Conservation (phyloP, 1,140 invertebrate genomes). For the Brachionus koreanus region DNA sequence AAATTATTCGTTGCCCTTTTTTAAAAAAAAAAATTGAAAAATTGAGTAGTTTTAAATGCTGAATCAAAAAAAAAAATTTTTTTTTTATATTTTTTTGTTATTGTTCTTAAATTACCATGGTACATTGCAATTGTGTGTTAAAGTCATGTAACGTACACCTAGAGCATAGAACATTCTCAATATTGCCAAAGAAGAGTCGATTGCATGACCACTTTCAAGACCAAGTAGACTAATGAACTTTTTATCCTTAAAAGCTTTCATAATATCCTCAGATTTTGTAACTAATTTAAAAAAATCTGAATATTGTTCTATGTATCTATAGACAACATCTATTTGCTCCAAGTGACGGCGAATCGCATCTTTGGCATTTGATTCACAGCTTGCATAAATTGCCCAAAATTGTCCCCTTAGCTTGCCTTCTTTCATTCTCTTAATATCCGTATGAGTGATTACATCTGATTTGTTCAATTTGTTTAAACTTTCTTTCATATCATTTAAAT, state of each 20-base stretch:
- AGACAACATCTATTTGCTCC: slow-evolving; percentile 80
- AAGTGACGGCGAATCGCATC: slow-evolving; percentile 78
- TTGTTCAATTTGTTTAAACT: neutral
- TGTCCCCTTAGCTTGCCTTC: slow-evolving; percentile 75
- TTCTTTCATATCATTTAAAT: slow-evolving; percentile 33
- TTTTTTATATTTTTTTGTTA: too few species aligned
- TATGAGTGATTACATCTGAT: slow-evolving; percentile 59
- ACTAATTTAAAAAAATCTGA: slow-evolving; percentile 73
- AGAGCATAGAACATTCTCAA: slow-evolving; percentile 71
- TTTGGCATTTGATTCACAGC: slow-evolving; percentile 73
- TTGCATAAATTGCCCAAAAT: slow-evolving; percentile 83
- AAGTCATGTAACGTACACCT: slow-evolving; percentile 73
- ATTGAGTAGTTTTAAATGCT: too few species aligned
- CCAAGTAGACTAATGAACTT: slow-evolving; percentile 77
- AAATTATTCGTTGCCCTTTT: too few species aligned
- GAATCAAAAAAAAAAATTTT: too few species aligned
- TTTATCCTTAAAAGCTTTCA: slow-evolving; percentile 70
- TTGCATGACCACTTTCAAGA: slow-evolving; percentile 76
- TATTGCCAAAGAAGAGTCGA: slow-evolving; percentile 71
- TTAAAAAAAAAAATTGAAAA: too few species aligned
- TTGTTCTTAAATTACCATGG: too few species aligned
- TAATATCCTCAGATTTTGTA: slow-evolving; percentile 71
- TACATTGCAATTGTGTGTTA: too few species aligned
- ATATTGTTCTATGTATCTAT: slow-evolving; percentile 74
- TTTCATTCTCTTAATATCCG: slow-evolving; percentile 76